Percentiles rank a stretch among this genome's conserved stretches.
These are phyloP conservation scores for Paramuricea clavata DNA, from an alignment of 92 coral and sea anemone species.

Conservation along the genomic window DNA sequence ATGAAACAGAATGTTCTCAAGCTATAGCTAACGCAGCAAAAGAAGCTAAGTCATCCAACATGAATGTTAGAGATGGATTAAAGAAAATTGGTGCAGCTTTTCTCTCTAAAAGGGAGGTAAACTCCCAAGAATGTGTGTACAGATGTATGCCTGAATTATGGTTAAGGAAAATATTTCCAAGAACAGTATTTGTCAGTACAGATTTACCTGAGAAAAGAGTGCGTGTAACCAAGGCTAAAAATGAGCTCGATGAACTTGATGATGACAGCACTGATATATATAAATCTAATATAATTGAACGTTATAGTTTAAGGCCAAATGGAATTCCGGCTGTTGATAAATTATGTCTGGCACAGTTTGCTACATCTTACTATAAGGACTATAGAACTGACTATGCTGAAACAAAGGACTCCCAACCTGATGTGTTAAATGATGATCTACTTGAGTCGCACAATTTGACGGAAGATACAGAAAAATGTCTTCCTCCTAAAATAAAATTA, in stretches of 20 bases:
- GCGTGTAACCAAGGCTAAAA: too few species aligned
- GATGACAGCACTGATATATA: constrained; percentile 4
- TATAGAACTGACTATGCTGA: background rate
- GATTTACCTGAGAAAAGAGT: background rate
- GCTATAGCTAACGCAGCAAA: constrained; percentile 5
- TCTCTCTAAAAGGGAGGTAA: background rate
- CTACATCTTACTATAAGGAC: background rate
- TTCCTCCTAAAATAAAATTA: constrained; percentile 1
- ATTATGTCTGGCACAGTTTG: background rate
- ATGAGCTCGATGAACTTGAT: background rate
- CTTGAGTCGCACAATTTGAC: background rate
- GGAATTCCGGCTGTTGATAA: background rate
- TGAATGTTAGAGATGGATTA: background rate
- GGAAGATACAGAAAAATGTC: background rate
- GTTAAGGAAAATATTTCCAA: background rate
- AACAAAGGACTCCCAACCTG: background rate
- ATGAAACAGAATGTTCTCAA: constrained; percentile 14
- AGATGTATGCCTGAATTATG: too few species aligned
- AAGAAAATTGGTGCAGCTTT: constrained; percentile 3
- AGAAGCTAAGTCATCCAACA: background rate
- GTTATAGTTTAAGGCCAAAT: too few species aligned
- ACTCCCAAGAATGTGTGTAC: background rate
- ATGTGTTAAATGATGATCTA: constrained; percentile 1
- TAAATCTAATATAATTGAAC: background rate
- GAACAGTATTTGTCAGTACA: background rate